phyloP scores from a whole-genome alignment of 2,797 vertebrate species.

The Dermochelys coriacea region DNA sequence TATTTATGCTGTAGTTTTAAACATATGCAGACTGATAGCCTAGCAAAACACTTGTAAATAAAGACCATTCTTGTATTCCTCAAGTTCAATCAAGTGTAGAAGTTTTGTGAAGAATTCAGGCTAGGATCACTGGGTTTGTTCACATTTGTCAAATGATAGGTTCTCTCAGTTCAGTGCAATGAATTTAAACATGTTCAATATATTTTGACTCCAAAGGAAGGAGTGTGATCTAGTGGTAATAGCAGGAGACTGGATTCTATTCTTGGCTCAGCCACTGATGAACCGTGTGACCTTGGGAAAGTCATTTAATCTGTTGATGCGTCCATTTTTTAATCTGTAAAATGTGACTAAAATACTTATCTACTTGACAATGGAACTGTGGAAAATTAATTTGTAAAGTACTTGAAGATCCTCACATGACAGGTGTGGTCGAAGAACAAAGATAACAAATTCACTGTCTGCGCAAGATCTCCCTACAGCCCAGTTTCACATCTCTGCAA shows the following conservation, averaged over 20 bases:
- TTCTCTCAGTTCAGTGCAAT: background rate
- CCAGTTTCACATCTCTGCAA: background rate
- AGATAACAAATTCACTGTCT: background rate
- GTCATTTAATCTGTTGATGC: background rate
- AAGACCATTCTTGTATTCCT: background rate
- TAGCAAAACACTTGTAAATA: slow-evolving; percentile 37
- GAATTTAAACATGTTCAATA: background rate
- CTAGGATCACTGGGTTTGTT: slow-evolving; percentile 33
- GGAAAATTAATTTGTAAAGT: background rate
- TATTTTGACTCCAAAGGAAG: background rate
- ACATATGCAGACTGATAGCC: slow-evolving; percentile 28
- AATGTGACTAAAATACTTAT: background rate
- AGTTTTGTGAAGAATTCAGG: slow-evolving; percentile 33
- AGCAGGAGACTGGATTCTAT: background rate
- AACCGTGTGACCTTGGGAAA: background rate
- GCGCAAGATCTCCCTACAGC: background rate
- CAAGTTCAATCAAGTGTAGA: background rate
- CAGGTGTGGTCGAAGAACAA: background rate
- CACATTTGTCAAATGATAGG: background rate
- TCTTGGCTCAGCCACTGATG: background rate
- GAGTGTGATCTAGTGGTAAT: background rate
- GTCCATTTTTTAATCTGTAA: background rate
- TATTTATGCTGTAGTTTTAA: background rate
- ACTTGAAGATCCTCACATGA: background rate
- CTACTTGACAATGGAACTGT: background rate